phyloP scores from a whole-genome alignment of 1,140 invertebrate genomes.

The Pinna nobilis region DNA sequence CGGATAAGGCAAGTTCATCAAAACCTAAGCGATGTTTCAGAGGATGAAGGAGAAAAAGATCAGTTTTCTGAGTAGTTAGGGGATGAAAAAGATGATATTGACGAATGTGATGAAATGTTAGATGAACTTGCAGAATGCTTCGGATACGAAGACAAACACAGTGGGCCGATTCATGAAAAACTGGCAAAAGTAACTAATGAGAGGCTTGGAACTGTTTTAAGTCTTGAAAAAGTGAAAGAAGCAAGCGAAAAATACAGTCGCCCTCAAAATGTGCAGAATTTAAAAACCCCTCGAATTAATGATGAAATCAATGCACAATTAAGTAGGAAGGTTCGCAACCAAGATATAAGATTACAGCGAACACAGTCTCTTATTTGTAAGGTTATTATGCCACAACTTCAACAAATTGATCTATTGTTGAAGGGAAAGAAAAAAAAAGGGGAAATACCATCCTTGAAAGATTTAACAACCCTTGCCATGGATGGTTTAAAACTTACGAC shows the following conservation, averaged over 20 bases:
- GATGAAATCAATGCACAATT: not conserved
- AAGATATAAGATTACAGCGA: not conserved
- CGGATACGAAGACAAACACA: not conserved
- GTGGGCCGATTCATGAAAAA: not conserved
- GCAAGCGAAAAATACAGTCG: not conserved
- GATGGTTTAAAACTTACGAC: too few relatives aligned
- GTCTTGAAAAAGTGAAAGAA: not conserved
- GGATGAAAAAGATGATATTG: not conserved
- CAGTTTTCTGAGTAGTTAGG: too few relatives aligned
- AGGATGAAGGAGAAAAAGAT: too few relatives aligned
- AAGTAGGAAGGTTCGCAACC: not conserved
- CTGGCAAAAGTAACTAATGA: not conserved
- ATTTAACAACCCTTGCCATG: too few relatives aligned
- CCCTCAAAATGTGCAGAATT: not conserved
- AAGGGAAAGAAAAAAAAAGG: not conserved
- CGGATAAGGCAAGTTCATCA: too few relatives aligned
- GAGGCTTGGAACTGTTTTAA: not conserved
- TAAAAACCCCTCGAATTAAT: not conserved
- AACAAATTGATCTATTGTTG: conserved; percentile 9
- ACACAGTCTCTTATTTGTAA: conserved; percentile 3
- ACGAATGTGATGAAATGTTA: too few relatives aligned
- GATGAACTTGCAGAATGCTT: not conserved
- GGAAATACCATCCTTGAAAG: not conserved
- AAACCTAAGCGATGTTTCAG: too few relatives aligned
- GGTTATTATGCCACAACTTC: not conserved